Base-by-base conservation (phyloP, 2,888 invertebrate genomes). In the Seira sanloemensis region DNA sequence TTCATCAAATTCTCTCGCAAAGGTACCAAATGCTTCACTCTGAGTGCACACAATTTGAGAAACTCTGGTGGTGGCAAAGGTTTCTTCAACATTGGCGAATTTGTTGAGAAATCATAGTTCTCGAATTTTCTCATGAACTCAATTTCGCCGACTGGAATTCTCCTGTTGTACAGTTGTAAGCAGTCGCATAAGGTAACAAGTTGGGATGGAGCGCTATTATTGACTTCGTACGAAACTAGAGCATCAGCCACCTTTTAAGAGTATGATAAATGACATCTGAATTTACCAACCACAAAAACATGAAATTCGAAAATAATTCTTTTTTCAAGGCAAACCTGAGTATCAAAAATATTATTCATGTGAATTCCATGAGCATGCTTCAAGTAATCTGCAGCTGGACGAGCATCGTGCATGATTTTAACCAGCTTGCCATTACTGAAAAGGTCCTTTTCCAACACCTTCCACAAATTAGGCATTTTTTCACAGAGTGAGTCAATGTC, bases 381-480 rank as follows among this genome's bases (percentile, higher is more conserved):
- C 68, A 94, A 90, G 88, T 93, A 93, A 89, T 94, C 94, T 0
- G 93, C 93, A 78, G 93, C 90, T 86, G 92, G 92, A 83, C 94
- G 91, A 86, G 93, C 93, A 89, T 94, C 93, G 91, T 94, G 94
- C 27, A 93, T 91, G 87, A 94, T 93, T 91, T 94, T 93, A 78
- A 92, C 92, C 26, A 93, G 92, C 72, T 88, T 90, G 37, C 91
- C 91, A 90, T 91, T 91, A 65, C 90, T 88, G 54, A 91, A 86
- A 12, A 91, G 89, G 58, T 75, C 73, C 66, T 62, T 82, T 89
- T 92, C 92, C 74, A 93, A 90, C 2, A 93, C 88, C 66, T 92
- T 91, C 86, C 91, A 92, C 4, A 94, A 90, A 1, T 93, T 93
- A 67, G 89, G 84, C 19, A 90, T 88, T 5, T 88, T 86, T 26